Evolutionary conservation across 2,113 vertebrate species (phyloP), one percentile per base, ranked within the genome.

Genomic region (Pyxicephalus adspersus): DNA sequence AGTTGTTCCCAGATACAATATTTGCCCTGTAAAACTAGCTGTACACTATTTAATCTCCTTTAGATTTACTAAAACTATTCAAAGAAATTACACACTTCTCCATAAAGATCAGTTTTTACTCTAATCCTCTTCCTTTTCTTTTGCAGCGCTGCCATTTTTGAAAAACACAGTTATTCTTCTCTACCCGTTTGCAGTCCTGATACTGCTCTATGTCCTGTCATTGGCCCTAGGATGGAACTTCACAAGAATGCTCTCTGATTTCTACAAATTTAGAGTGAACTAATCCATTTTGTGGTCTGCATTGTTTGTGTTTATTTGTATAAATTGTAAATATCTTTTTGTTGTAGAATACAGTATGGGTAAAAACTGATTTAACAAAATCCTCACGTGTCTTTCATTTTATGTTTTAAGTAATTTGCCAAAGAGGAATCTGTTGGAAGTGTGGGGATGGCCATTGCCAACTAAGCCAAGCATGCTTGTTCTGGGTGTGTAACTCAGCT

Each of bases 191-290:
- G 95, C 96, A 2, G 90, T 95, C 65, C 94, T 99, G 55, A 89
- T 86, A 34, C 83, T 99, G 34, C 68, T 99, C n/a, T 99, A 98
- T 23, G 66, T 96, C 85, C 93, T 99, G 54, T 98, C 98, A 0
- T 83, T 99, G 64, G 94, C 92, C 0, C 89, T 99, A 66, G 96
- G 97, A 3, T 99, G 98, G 98, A 99, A 99, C 90, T 97, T 99
- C 85, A 99, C 98, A 13, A 87, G 65, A 79, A 91, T 91, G 7
- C 95, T 99, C 81, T 99, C 96, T 83, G 94, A 91, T 77, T 99
- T 99, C 88, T 99, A 99, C 86, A 97, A 96, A 83, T 95, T 93
- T 88, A 89, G 98, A 86, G 98, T 99, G 83, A 92, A 94, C 84
- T 97, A 93, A 87, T 18, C 73, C 38, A 23, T 52, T 22, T n/a